Conservation (phyloP, 2,888 invertebrate species). For the Adelphocoris suturalis region DNA sequence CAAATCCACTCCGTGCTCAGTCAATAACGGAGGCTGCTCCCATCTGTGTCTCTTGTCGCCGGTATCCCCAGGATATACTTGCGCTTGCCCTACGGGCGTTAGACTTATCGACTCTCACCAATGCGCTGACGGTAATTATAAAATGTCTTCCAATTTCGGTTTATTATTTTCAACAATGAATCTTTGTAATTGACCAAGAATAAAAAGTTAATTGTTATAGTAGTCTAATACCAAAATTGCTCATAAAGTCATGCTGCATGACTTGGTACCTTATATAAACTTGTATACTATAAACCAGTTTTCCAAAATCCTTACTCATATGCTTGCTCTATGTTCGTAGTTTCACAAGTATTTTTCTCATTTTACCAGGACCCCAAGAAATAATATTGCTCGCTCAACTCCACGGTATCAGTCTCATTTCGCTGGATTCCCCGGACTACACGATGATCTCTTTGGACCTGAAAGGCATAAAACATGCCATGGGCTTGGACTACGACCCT, state of each 20-base stretch:
- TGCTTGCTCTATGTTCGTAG: background rate
- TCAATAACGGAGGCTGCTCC: constrained; percentile 91
- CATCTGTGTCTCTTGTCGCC: constrained; percentile 91
- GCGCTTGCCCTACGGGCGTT: constrained; percentile 92
- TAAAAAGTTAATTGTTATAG: no score
- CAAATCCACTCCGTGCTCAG: constrained; percentile 85
- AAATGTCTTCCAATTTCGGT: no score
- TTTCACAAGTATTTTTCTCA: background rate
- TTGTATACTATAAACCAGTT: no score
- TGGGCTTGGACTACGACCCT: constrained; percentile 93
- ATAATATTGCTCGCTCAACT: constrained; percentile 90
- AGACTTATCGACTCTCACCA: constrained; percentile 81
- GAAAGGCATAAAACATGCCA: constrained; percentile 88
- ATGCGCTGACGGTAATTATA: constrained; percentile 84
- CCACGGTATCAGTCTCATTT: constrained; percentile 89
- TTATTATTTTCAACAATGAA: no score
- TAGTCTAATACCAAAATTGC: no score
- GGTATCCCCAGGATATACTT: constrained; percentile 84
- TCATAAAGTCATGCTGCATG: no score
- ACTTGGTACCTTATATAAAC: no score
- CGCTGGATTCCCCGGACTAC: constrained; percentile 92
- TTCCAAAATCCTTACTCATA: no score
- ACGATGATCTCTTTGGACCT: constrained; percentile 86
- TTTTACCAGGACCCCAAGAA: constrained; percentile 84
- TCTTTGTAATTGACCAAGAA: no score